phyloP scores from a whole-genome alignment of 2,113 vertebrate genomes.

The Hemiscyllium ocellatum region DNA sequence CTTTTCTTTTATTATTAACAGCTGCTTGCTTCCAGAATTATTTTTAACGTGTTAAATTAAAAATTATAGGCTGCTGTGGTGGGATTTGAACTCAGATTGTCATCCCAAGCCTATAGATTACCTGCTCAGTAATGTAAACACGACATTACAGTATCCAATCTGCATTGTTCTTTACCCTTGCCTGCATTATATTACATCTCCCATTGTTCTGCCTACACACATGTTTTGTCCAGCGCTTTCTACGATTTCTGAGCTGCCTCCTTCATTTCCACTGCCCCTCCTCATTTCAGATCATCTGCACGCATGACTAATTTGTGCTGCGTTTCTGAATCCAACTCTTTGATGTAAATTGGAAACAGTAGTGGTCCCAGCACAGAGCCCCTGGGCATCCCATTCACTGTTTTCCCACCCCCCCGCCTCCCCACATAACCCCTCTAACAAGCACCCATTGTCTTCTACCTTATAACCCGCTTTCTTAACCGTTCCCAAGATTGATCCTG shows the following conservation, averaged over 20 bases:
- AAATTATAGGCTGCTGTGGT: not conserved
- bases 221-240: not conserved
- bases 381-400: not conserved
- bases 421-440: not conserved
- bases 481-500: not conserved
- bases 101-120: not conserved
- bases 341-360: slow-evolving; percentile 22
- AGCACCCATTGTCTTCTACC: not conserved
- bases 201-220: not conserved
- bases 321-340: slow-evolving; percentile 11
- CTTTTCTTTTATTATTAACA: not conserved
- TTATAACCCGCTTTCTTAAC: not conserved
- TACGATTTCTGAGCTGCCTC: not conserved
- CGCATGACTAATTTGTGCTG: slow-evolving; percentile 2
- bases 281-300: not conserved
- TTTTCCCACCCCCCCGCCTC: not conserved
- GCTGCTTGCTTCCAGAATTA: not conserved
- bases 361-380: not conserved
- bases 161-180: not conserved
- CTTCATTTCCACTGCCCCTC: slow-evolving; percentile 13
- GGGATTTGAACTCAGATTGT: not conserved
- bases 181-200: not conserved
- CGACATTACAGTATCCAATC: not conserved
- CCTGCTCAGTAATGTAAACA: not conserved
- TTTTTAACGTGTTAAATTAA: not conserved